Base-by-base conservation (phyloP, 2,113 vertebrate genomes). In the Psilopogon haemacephalus region DNA sequence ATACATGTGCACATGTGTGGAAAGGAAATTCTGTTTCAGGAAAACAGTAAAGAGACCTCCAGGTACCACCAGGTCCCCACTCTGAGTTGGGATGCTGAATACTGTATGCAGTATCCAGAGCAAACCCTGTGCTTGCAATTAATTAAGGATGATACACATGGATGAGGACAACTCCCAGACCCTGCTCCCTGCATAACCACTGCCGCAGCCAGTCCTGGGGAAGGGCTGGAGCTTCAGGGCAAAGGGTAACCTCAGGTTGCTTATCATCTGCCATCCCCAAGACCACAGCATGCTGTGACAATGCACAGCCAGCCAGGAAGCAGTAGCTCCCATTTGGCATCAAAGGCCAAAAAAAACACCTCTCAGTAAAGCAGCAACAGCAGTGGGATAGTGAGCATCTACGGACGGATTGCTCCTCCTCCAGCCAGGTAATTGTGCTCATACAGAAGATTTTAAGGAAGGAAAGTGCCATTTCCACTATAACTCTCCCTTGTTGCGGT, bases 281-380 rank as follows among this genome's bases (percentile, higher is more conserved):
- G 59, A 67, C 35, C 37, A 54, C 0, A 4, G 26, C 60, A 46
- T 4, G 15, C 28, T 18, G 40, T 15, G n/a, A 15, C 42, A n/a
- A 15, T 0, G 1, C 24, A 50, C 37, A 60, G 69, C 26, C 58
- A 5, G 6, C 24, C 28, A 0, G 0, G 38, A 54, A 76, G 30
- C 20, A 55, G 28, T 35, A 83, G 64, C 30, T 85, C 28, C 70
- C 26, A 8, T 78, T 8, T 62, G 59, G 18, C 58, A 71, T 1
- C 1, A 1, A 86, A 86, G 40, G 79, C 16, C 9, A 20, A 84
- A 27, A 35, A 54, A 70, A 11, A 18, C 42, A 50, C 11, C 44
- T 48, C 62, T 81, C 58, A 78, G 58, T 28, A 72, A 48, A 17
- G 54, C 33, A 72, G 58, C 2, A 30, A 4, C 0, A 0, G 70